Conservation (phyloP, 2,888 invertebrate species). For the Cryptus armator region DNA sequence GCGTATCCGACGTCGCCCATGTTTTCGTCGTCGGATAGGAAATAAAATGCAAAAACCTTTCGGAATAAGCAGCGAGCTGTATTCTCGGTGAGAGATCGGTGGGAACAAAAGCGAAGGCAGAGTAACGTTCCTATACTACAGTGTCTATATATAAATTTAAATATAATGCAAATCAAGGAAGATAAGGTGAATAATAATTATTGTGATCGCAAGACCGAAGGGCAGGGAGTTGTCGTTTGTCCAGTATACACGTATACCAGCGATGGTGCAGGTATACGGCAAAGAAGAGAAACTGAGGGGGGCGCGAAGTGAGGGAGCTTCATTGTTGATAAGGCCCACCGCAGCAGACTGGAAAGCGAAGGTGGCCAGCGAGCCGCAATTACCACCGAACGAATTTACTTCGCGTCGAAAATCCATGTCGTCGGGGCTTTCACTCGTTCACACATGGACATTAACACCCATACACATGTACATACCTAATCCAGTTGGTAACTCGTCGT, state of each 20-base stretch:
- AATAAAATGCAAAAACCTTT: conserved; percentile 36
- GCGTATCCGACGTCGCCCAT: not conserved
- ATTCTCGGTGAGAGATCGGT: conserved; percentile 6
- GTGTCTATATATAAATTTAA: conserved; percentile 78
- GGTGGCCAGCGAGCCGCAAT: conserved; percentile 45
- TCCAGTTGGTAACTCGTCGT: conserved; percentile 48
- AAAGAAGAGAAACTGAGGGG: conserved; percentile 18
- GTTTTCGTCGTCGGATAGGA: conserved; percentile 25
- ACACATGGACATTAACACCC: not conserved
- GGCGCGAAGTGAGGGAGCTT: conserved; percentile 51
- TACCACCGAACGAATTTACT: conserved; percentile 64
- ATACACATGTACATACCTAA: conserved; percentile 13
- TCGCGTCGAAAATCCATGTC: conserved; percentile 51
- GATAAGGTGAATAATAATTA: conserved; percentile 84
- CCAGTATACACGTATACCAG: not conserved
- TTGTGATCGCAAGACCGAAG: conserved; percentile 67
- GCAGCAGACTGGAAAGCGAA: conserved; percentile 45
- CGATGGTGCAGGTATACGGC: conserved; percentile 7
- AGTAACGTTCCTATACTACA: conserved; percentile 62
- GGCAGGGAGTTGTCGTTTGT: conserved; percentile 31
- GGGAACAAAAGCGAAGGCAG: conserved; percentile 51
- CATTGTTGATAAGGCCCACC: conserved; percentile 75
- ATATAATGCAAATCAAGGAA: conserved; percentile 82
- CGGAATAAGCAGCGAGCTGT: conserved; percentile 46
- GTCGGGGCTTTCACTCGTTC: conserved; percentile 20